Conservation (phyloP, 1,140 invertebrate species). For the Sitodiplosis mosellana region DNA sequence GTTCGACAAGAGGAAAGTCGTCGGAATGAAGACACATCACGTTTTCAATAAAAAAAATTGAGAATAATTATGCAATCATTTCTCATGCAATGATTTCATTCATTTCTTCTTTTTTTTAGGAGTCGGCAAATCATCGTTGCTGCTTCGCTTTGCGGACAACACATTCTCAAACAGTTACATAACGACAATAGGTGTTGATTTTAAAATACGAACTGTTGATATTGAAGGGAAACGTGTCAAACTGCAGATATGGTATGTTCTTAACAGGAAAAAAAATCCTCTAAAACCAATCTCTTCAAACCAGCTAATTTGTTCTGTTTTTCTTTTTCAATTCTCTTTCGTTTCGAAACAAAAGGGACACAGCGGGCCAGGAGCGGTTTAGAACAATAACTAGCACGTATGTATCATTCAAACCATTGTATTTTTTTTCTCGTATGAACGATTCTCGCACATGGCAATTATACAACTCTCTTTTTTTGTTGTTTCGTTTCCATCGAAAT, state of each 20-base stretch:
- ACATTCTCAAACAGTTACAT: constrained; percentile 97
- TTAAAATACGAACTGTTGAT: constrained; percentile 94
- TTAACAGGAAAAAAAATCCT: no score
- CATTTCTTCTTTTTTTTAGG: constrained; percentile 41
- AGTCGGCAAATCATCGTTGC: constrained; percentile 93
- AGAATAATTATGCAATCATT: neutral
- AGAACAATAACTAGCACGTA: constrained; percentile 88
- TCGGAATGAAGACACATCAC: no score
- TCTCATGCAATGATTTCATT: neutral
- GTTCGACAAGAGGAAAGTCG: neutral
- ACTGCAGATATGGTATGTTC: constrained; percentile 89
- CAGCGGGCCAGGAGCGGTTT: constrained; percentile 80
- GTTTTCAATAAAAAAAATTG: no score
- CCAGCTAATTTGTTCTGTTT: neutral
- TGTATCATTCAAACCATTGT: constrained; percentile 7
- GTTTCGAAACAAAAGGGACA: constrained; percentile 80
- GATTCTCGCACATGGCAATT: constrained; percentile 1
- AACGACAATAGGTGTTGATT: constrained; percentile 99
- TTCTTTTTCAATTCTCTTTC: neutral
- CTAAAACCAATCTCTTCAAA: no score
- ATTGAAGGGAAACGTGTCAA: constrained; percentile 92
- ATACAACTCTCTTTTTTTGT: constrained; percentile 1
- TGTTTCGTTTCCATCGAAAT: neutral
- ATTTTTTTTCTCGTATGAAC: neutral
- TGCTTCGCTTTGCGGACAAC: constrained; percentile 95